phyloP scores from a whole-genome alignment of 1,140 invertebrate species.

The Formica selysi region DNA sequence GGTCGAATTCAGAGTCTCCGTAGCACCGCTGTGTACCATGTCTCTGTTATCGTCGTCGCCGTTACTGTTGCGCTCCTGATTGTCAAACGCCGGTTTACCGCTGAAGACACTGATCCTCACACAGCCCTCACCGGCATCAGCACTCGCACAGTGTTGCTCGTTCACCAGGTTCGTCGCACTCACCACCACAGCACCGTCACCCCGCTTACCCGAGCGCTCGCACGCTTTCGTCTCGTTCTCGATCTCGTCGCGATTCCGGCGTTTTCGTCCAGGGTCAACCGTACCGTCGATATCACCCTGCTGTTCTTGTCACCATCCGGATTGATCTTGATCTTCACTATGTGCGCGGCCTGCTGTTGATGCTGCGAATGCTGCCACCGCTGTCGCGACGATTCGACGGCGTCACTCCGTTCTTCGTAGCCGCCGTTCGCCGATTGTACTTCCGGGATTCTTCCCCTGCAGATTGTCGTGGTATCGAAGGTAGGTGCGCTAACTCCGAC shows the following conservation, averaged over 20 bases:
- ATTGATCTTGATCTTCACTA: conserved; percentile 90
- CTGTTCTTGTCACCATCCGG: conserved; percentile 86
- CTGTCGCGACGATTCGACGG: conserved; percentile 80
- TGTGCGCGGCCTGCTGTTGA: conserved; percentile 84
- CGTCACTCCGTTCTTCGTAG: conserved; percentile 83
- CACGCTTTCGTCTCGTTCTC: conserved; percentile 80
- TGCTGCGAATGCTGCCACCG: conserved; percentile 77
- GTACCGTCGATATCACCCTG: conserved; percentile 81
- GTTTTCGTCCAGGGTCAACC: conserved; percentile 80
- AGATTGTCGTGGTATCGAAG: conserved; percentile 76
- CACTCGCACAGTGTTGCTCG: conserved; percentile 71
- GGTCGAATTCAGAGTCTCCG: conserved; percentile 70
- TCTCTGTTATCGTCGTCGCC: conserved; percentile 66
- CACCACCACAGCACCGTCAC: conserved; percentile 77
- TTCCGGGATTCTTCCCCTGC: conserved; percentile 80
- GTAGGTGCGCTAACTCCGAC: conserved; percentile 81
- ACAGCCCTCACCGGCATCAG: conserved; percentile 78
- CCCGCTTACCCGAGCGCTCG: conserved; percentile 73
- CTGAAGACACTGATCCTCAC: conserved; percentile 85
- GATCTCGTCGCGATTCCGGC: conserved; percentile 82
- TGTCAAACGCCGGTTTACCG: conserved; percentile 63
- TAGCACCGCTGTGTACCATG: conserved; percentile 78
- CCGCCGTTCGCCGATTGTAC: conserved; percentile 84
- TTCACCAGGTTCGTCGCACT: conserved; percentile 78
- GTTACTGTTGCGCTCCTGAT: conserved; percentile 76